Conservation (phyloP, 37 sponge, comb jelly and placozoan genomes). For the Oopsacas minuta region DNA sequence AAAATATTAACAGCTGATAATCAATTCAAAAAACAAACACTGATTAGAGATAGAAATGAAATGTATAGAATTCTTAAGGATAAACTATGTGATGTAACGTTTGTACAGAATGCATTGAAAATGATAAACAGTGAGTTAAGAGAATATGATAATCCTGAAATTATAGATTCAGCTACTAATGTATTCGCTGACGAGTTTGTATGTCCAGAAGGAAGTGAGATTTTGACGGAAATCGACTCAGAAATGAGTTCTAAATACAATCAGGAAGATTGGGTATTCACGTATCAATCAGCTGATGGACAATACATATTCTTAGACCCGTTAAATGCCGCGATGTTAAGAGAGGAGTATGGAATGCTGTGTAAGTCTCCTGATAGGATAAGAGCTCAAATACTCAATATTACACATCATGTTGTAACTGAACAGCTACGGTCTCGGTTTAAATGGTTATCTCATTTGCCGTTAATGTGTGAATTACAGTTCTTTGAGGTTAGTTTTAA, state of each 20-base stretch:
- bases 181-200: background rate
- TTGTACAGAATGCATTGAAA: background rate
- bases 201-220: background rate
- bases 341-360: background rate
- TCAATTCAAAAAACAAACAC: background rate
- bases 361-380: background rate
- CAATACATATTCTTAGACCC: background rate
- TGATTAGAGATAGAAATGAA: background rate
- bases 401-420: background rate
- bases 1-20: background rate
- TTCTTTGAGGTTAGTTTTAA: background rate
- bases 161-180: background rate
- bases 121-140: background rate
- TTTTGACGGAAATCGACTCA: background rate
- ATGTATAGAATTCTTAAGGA: background rate
- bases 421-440: background rate
- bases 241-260: background rate
- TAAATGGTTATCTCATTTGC: background rate
- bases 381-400: background rate
- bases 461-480: constrained; percentile 1
- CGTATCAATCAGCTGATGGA: background rate
- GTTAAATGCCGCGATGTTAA: background rate
- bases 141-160: background rate
- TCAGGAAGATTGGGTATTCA: background rate
- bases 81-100: background rate